phyloP scores from a whole-genome alignment of 1,140 invertebrate species.

The Hyles euphorbiae region DNA sequence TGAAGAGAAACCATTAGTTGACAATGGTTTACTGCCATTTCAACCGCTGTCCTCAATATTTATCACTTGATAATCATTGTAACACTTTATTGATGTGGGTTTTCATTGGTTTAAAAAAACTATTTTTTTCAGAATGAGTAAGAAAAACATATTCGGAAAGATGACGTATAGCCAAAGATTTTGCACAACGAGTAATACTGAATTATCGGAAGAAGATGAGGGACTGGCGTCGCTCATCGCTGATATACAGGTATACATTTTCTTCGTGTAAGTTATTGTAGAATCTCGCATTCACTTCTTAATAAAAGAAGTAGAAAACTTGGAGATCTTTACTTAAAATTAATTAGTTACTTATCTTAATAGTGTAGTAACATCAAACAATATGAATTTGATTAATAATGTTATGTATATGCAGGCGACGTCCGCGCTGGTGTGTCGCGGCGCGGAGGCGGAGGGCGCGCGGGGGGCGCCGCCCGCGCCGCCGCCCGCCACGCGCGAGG shows the following conservation, averaged over 20 bases:
- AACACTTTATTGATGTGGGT: no score
- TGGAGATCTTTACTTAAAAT: no score
- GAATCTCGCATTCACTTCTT: no score
- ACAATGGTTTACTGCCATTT: no score
- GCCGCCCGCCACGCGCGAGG: constrained; percentile 54
- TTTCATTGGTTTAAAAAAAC: background rate
- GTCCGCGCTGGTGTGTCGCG: constrained; percentile 83
- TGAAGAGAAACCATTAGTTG: no score
- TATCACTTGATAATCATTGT: no score
- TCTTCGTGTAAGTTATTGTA: background rate
- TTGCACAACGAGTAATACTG: constrained; percentile 70
- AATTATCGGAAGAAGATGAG: constrained; percentile 89
- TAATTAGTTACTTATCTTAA: no score
- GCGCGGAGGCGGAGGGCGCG: constrained; percentile 42
- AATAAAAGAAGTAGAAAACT: no score
- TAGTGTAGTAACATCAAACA: background rate
- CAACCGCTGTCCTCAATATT: no score
- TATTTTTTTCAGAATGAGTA: constrained; percentile 75
- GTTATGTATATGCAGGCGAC: constrained; percentile 76
- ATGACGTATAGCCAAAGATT: constrained; percentile 72
- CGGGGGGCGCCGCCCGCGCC: constrained; percentile 51
- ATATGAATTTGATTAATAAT: no score
- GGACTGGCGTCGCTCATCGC: constrained; percentile 91
- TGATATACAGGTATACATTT: constrained; percentile 82
- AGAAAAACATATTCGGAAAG: constrained; percentile 74